Conservation (phyloP, 1,140 invertebrate species). For the Lithobius niger region DNA sequence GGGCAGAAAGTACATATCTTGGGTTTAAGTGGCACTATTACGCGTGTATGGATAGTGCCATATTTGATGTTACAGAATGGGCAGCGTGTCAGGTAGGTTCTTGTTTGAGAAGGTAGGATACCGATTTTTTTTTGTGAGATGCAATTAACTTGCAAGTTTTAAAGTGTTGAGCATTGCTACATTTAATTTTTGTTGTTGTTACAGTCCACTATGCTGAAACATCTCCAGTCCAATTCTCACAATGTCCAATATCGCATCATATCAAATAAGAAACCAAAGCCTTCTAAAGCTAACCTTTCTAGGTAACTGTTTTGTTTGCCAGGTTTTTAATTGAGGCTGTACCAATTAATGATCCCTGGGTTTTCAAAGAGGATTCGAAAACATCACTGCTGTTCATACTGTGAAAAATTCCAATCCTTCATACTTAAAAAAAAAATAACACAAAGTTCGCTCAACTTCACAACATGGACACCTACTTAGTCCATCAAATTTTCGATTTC, state of each 20-base stretch:
- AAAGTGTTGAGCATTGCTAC: slow-evolving; percentile 26
- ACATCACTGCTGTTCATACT: not conserved
- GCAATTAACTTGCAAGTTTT: slow-evolving; percentile 59
- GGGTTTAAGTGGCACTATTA: slow-evolving; percentile 85
- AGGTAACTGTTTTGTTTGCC: not conserved
- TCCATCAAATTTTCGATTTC: no score
- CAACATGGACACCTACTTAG: no score
- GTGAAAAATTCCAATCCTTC: not conserved
- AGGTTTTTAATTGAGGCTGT: not conserved
- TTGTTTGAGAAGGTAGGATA: slow-evolving; percentile 5
- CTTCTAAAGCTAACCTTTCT: not conserved
- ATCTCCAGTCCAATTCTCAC: slow-evolving; percentile 62
- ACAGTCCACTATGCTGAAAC: slow-evolving; percentile 32
- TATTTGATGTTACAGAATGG: slow-evolving; percentile 93
- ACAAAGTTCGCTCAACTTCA: no score
- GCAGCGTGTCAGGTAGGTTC: slow-evolving; percentile 64
- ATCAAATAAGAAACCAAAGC: slow-evolving; percentile 19
- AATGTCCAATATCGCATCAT: slow-evolving; percentile 84
- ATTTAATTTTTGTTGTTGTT: slow-evolving; percentile 10
- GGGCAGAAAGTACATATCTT: slow-evolving; percentile 77
- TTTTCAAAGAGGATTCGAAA: not conserved
- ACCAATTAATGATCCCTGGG: not conserved
- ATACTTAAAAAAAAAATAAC: not conserved
- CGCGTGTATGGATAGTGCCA: slow-evolving; percentile 87
- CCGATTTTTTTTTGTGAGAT: not conserved